These are phyloP conservation scores for Dendrocincla fuliginosa DNA, from an alignment of 2,797 vertebrate genomes.

Conservation along the genomic window DNA sequence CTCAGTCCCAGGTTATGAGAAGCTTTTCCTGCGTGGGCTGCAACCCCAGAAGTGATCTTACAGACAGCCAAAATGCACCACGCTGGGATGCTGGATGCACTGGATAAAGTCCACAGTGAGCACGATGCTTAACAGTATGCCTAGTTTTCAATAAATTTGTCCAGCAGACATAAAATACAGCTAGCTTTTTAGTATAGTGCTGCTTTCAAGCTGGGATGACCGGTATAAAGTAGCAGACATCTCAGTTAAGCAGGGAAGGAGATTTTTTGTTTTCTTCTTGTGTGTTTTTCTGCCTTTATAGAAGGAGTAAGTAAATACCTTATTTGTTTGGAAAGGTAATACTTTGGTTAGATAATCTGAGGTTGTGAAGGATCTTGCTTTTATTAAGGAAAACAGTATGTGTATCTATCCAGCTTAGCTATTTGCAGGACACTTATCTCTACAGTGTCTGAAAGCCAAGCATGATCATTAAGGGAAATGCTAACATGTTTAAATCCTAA, in stretches of 20 bases:
- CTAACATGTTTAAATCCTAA: constrained; percentile 27
- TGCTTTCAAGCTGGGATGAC: not conserved
- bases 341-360: not conserved
- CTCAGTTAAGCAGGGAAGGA: not conserved
- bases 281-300: not conserved
- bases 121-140: not conserved
- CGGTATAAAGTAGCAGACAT: not conserved
- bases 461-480: constrained; percentile 4
- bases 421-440: constrained; percentile 45
- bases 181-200: not conserved
- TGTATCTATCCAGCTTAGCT: not conserved
- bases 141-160: not conserved
- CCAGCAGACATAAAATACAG: not conserved
- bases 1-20: not conserved
- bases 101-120: not conserved
- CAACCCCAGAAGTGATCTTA: not conserved
- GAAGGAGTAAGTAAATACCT: not conserved
- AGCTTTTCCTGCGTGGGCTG: not conserved
- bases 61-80: not conserved
- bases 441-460: constrained; percentile 18
- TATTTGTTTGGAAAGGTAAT: constrained; percentile 44
- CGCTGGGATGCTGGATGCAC: not conserved
- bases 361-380: not conserved
- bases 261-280: not conserved
- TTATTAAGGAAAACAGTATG: not conserved